Evolutionary conservation across 2,113 vertebrate genomes (phyloP), one percentile per base, ranked within the genome.

Genomic region (Lamprotornis superbus): DNA sequence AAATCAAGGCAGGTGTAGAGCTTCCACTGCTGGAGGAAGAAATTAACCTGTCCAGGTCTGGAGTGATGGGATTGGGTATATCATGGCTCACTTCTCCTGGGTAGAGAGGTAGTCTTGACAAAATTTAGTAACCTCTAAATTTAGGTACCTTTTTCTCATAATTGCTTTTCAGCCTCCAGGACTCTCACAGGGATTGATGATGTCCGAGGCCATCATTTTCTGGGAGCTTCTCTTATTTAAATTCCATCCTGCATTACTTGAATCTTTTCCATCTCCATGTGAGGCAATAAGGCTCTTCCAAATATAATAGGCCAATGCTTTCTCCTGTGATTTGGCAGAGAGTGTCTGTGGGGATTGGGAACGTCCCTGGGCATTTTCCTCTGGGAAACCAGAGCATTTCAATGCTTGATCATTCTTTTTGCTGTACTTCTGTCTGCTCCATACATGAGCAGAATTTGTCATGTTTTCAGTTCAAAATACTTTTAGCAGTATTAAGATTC

Each of bases 251-350:
- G 83, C 47, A 59, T 79, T 90, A 59, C 73, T 88, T 93, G 70
- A 81, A 59, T 93, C 89, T 65, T 94, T 93, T 94, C 96, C 94
- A 88, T 95, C 86, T 94, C 91, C 61, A 63, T 79, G 93, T 78
- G 95, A 94, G 91, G 95, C 94, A 84, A 1, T 88, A 84, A 76
- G 75, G 69, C 61, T 92, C 63, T 92, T 88, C 94, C 94, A 88
- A 35, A 76, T 65, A 56, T 27, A 92, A 86, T 55, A 83, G 91
- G 64, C 81, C 75, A 88, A 1, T 9, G 37, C 52, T n/a, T 55
- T 85, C 79, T 70, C 86, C 91, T 37, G 69, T 24, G 71, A 63
- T 92, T 81, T 93, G 86, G 93, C 93, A 92, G 77, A 15, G 68
- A 74, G 35, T 5, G 1, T 83, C 90, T 80, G 50, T 83, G 83